A percentile compares a stretch with the other conserved stretches of the same genome.
Evolutionary conservation across 2,797 vertebrate genomes (phyloP).

Genomic region (Naso thynnoides): DNA sequence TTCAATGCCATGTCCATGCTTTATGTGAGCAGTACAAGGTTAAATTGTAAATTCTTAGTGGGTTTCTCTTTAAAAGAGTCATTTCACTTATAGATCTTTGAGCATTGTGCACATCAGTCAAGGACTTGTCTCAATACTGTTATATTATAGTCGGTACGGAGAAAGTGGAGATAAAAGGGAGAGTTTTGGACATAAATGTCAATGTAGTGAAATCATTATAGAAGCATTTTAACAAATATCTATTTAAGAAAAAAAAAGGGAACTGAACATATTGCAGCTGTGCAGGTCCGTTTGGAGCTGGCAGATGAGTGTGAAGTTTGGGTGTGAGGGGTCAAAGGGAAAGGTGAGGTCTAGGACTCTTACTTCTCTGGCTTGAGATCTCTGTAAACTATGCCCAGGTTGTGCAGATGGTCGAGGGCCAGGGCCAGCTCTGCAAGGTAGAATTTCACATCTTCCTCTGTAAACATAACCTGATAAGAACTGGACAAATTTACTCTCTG

Average conservation of each 20-base stretch:
- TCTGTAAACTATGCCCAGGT: constrained; percentile 99
- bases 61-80: background rate
- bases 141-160: background rate
- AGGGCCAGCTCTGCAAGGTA: constrained; percentile 99
- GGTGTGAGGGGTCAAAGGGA: constrained; percentile 27
- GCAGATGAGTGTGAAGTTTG: background rate
- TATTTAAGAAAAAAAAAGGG: background rate
- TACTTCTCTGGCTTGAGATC: constrained; percentile 99
- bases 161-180: background rate
- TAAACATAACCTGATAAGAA: constrained; percentile 99
- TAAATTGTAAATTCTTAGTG: background rate
- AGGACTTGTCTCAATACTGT: background rate
- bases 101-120: background rate
- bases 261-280: background rate
- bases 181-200: too few relatives aligned
- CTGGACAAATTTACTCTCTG: constrained; percentile 97
- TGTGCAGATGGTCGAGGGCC: constrained; percentile 98
- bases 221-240: background rate
- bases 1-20: background rate
- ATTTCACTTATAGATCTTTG: background rate
- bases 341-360: constrained; percentile 61
- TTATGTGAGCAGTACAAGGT: background rate
- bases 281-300: background rate
- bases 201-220: background rate
- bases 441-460: constrained; percentile 99